Conservation (phyloP, 2,888 invertebrate species). For the Nymphalis polychloros region DNA sequence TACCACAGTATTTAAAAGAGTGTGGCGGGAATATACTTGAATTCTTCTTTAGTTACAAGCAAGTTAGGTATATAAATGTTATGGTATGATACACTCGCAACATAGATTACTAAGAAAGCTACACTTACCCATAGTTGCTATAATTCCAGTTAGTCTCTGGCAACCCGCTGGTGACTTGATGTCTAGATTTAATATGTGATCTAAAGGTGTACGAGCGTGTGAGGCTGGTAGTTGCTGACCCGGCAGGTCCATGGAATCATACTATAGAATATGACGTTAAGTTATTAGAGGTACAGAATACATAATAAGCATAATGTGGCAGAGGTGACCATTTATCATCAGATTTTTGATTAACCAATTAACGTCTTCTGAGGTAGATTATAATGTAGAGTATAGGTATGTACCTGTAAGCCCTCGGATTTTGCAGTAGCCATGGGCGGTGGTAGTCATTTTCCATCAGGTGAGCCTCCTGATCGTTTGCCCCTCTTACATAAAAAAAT, state of each 20-base stretch:
- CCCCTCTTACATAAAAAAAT: too few species aligned
- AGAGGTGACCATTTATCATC: neutral
- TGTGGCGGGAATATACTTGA: too few species aligned
- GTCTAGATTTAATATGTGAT: slow-evolving; percentile 73
- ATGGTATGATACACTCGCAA: neutral
- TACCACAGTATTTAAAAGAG: too few species aligned
- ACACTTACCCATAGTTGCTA: slow-evolving; percentile 78
- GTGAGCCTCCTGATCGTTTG: too few species aligned
- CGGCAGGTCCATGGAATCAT: slow-evolving; percentile 70
- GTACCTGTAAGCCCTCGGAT: too few species aligned
- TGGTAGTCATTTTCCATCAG: too few species aligned
- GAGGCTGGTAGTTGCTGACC: slow-evolving; percentile 76
- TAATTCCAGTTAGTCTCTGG: slow-evolving; percentile 79
- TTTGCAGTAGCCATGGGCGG: too few species aligned
- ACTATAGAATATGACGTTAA: slow-evolving; percentile 47
- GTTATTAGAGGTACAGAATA: too few species aligned
- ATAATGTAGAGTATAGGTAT: too few species aligned
- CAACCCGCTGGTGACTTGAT: slow-evolving; percentile 72
- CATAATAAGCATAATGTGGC: too few species aligned
- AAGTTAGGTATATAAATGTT: neutral
- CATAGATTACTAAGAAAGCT: slow-evolving; percentile 2
- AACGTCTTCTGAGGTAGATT: too few species aligned
- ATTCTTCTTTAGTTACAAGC: too few species aligned
- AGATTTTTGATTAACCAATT: neutral
- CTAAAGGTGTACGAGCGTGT: slow-evolving; percentile 70